Percentiles rank a stretch among this genome's conserved stretches.
These are phyloP conservation scores for Psilopogon haemacephalus DNA, from an alignment of 2,113 vertebrate species.

Conservation along the genomic window DNA sequence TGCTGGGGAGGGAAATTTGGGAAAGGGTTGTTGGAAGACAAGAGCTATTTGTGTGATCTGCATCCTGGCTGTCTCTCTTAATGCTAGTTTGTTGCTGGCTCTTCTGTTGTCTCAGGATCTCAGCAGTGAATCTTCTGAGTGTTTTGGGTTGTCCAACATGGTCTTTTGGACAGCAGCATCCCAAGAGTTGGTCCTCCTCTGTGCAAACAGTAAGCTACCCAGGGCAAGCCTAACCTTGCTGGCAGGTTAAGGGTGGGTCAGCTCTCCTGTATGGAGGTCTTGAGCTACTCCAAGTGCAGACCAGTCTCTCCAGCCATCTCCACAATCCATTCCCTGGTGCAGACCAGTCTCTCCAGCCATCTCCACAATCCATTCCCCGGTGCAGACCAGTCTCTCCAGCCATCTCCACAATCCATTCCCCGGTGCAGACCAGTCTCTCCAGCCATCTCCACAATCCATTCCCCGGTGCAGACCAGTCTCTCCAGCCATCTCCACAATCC, in stretches of 20 bases:
- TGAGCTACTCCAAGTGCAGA: not conserved
- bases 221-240: not conserved
- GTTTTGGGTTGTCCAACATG: accelerated
- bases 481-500: not conserved
- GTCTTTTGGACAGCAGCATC: not conserved
- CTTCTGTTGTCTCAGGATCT: not conserved
- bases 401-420: too few species aligned
- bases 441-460: accelerated
- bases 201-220: not conserved
- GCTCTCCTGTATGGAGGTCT: not conserved
- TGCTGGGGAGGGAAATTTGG: not conserved
- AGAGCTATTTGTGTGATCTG: not conserved
- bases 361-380: too few species aligned
- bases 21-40: not conserved
- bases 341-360: too few species aligned
- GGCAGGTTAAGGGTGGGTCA: not conserved
- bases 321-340: not conserved
- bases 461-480: too few species aligned
- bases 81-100: not conserved
- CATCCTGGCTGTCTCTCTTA: not conserved
- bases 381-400: too few species aligned
- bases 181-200: not conserved
- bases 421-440: not conserved
- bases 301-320: too few species aligned
- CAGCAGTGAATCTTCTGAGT: accelerated